phyloP scores from a whole-genome alignment of 2,797 vertebrate species.

The Carapus acus region DNA sequence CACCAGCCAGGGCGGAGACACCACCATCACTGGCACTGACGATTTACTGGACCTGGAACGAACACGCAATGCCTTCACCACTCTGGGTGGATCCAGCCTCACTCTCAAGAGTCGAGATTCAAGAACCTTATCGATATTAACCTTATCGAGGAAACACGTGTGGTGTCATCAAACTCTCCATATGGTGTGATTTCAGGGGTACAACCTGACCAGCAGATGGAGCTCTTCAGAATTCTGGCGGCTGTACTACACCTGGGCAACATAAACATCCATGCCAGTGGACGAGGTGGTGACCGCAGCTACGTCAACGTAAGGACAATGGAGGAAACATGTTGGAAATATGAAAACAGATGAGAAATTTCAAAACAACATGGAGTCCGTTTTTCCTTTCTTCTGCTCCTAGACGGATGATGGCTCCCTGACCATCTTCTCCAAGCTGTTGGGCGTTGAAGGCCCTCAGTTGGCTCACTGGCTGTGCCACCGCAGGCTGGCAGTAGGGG shows the following conservation, averaged over 20 bases:
- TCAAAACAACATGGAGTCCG: too few species aligned
- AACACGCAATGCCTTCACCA: slow-evolving; percentile 68
- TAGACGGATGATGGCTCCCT: slow-evolving; percentile 69
- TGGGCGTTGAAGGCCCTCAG: slow-evolving; percentile 71
- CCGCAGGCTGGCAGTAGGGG: slow-evolving; percentile 69
- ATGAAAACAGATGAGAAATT: too few species aligned
- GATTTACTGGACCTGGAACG: slow-evolving; percentile 70
- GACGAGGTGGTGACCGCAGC: slow-evolving; percentile 67
- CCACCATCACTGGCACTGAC: slow-evolving; percentile 53
- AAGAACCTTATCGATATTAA: too few species aligned
- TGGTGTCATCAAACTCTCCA: too few species aligned
- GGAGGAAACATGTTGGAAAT: too few species aligned
- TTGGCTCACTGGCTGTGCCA: slow-evolving; percentile 78
- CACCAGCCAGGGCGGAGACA: slow-evolving; percentile 70
- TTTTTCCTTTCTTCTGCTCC: neutral
- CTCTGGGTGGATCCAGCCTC: slow-evolving; percentile 65
- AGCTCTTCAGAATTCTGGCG: slow-evolving; percentile 74
- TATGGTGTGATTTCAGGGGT: too few species aligned
- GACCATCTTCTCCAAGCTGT: slow-evolving; percentile 67
- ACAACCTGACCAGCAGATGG: slow-evolving; percentile 73
- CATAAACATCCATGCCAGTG: slow-evolving; percentile 62
- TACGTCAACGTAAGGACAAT: slow-evolving; percentile 64
- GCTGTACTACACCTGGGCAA: slow-evolving; percentile 78
- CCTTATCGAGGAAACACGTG: too few species aligned
- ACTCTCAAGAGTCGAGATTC: too few species aligned